Conservation (phyloP, 2,797 vertebrate species). For the Sebastes itinus region DNA sequence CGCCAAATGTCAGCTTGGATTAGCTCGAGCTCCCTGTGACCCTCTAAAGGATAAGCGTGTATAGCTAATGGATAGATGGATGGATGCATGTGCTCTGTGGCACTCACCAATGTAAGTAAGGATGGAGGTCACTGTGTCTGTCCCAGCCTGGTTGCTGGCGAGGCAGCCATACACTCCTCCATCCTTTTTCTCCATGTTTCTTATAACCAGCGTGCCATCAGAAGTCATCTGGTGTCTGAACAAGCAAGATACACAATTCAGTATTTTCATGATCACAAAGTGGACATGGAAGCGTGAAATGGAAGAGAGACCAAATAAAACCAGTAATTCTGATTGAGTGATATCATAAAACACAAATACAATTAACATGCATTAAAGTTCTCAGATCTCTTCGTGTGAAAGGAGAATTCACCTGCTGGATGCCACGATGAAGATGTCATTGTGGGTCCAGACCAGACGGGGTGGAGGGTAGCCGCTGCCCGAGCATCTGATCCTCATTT, state of each 20-base stretch:
- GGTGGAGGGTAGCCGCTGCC: constrained; percentile 90
- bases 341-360: background rate
- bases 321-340: background rate
- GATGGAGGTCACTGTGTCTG: constrained; percentile 83
- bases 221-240: constrained; percentile 87
- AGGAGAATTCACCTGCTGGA: constrained; percentile 86
- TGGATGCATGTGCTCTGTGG: background rate
- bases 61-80: background rate
- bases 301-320: background rate
- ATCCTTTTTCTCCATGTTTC: constrained; percentile 84
- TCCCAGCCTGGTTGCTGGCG: constrained; percentile 93
- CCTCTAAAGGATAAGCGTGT: background rate
- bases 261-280: background rate
- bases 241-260: background rate
- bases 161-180: constrained; percentile 93
- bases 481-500: constrained; percentile 89
- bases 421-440: constrained; percentile 89
- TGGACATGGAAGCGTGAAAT: background rate
- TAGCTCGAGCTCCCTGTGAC: background rate
- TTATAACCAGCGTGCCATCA: constrained; percentile 90
- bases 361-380: background rate
- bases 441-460: constrained; percentile 90
- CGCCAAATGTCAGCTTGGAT: background rate
- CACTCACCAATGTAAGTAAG: constrained; percentile 89
- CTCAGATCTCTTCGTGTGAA: background rate